Percentiles rank a stretch among this genome's conserved stretches.
phyloP scores from a whole-genome alignment of 2,888 invertebrate genomes.

The Cremastinae sp. region DNA sequence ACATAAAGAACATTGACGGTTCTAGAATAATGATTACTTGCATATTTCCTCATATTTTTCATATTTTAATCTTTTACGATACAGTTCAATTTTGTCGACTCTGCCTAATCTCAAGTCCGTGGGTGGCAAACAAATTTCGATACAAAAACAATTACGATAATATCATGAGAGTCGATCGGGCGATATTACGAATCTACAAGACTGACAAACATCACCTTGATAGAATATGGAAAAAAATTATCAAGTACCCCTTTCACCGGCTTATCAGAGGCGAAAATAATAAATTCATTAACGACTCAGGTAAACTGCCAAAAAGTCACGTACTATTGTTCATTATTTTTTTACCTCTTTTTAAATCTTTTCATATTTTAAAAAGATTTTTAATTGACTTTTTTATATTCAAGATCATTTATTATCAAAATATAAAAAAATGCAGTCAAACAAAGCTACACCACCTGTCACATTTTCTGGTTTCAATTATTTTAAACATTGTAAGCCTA shows the following conservation, averaged over 20 bases:
- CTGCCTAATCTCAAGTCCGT: constrained; percentile 28
- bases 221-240: background rate
- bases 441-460: too few species aligned
- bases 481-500: too few species aligned
- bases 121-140: constrained; percentile 35
- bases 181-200: constrained; percentile 15
- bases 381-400: too few species aligned
- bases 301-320: too few species aligned
- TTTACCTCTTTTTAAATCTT: too few species aligned
- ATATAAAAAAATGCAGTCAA: too few species aligned
- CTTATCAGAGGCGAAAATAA: constrained; percentile 25
- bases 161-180: constrained; percentile 2
- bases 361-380: too few species aligned
- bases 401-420: too few species aligned
- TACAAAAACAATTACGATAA: constrained; percentile 34
- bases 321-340: too few species aligned
- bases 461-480: too few species aligned
- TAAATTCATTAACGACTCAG: constrained; percentile 31
- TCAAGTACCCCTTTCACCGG: background rate
- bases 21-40: too few species aligned
- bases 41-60: background rate
- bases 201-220: constrained; percentile 18
- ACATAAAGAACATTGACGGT: too few species aligned
- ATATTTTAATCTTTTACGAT: constrained; percentile 5
- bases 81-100: constrained; percentile 16